Evolutionary conservation across 1,140 invertebrate genomes (phyloP), one percentile per base, ranked within the genome.

Genomic region (Drosophila elegans): DNA sequence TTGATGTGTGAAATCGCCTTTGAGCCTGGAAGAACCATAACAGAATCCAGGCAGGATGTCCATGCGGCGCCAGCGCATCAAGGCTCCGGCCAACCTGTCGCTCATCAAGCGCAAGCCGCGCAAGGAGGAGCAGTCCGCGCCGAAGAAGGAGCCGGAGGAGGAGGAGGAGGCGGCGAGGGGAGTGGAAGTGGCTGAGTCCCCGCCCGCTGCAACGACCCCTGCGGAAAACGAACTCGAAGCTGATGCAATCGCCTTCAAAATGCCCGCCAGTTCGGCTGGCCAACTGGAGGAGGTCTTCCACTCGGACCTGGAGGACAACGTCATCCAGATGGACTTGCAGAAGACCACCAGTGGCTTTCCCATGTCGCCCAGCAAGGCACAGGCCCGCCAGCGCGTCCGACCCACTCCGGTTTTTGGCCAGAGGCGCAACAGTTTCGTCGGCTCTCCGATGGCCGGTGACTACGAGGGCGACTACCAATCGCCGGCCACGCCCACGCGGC

Each of bases 31-130:
- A 59, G 42, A 29, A 42, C 13, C 41, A 41, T 57, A 11, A 68
- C 45, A 52, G 11, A 72, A 66, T 49, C 41, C 42, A 67, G 9
- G 61, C 51, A 67, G 25, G 13, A 92, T 92, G 91, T 81, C 91
- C 11, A 93, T 93, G 92, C 91, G 93, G 73, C 78, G 94, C 62
- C 91, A 93, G 48, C 90, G 94, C 64, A 93, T 94, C 68, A 94
- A 94, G 78, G 93, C 93, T 36, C 69, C 93, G 66, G 94, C 93
- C 34, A 93, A 93, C 66, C 67, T 64, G 54, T 68, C 74, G 48
- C 74, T 73, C 49, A 71, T 91, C 10, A 92, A 92, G 41, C 80
- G 91, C 5, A 92, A 92, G 48, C 56, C 77, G 11, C 80, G 85
- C 2, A 84, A 59, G 29, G 85, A 90, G 46, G 81, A 90, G 39